Evolutionary conservation across 1,140 invertebrate genomes (phyloP), one percentile per base, ranked within the genome.

Genomic region (Formica exsecta): DNA sequence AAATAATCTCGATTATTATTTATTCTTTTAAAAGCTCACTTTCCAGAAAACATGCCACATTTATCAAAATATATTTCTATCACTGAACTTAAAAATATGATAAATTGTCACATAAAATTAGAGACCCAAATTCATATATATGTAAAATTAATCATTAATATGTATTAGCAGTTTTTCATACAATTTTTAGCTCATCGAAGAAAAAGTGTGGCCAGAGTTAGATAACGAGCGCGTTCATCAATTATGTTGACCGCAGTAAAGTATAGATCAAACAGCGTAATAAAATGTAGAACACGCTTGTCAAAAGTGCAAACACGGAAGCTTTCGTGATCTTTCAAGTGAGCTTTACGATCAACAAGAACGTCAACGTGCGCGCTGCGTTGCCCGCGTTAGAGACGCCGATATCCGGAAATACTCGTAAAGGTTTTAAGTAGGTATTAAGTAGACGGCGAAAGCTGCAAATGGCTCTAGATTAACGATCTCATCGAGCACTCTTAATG

Each of bases 391-490:
- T 59, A 62, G 25, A 57, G 32, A 65, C 41, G n/a, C 57, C 59
- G 71, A 85, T 90, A 90, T 87, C 81, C 48, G 79, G 68, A 76
- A 87, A 66, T 66, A 86, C 32, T 87, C 86, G 86, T 90, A 90
- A 90, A 90, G 38, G 22, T 25, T 25, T 87, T 87, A 73, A 90
- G 70, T 75, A 61, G 70, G 59, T 62, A 90, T 85, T 81, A 90
- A 90, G 59, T 87, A 80, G 86, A 80, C 51, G 41, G n/a, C 59
- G 70, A 85, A 61, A 85, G 79, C 62, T 38, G 29, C 4, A 54
- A 90, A 87, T 71, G 64, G 86, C 86, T 88, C 74, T 75, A 62
- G 86, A 91, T 91, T 91, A 92, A 92, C 66, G 90, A 89, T 44
- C 85, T 91, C 90, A 91, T 92, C 86, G 89, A 92, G 65, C 61